A percentile compares a stretch with the other conserved stretches of the same genome.
Conservation (phyloP, 2,113 vertebrate species). For the Notothenia rossii region DNA sequence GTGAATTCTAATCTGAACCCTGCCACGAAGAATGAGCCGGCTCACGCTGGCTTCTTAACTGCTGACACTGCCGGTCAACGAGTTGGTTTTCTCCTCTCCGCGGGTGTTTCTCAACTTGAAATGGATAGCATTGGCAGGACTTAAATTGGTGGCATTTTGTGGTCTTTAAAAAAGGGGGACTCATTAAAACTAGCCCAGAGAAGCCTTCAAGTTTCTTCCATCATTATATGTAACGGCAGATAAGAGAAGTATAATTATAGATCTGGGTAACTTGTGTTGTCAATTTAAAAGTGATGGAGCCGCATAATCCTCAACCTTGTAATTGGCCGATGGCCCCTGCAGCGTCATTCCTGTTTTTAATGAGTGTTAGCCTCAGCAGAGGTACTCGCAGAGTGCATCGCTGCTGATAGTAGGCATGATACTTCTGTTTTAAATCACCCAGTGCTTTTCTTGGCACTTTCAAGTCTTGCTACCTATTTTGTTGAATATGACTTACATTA, state of each 20-base stretch:
- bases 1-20: constrained; percentile 95
- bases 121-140: constrained; percentile 95
- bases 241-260: constrained; percentile 98
- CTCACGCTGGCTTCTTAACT: constrained; percentile 95
- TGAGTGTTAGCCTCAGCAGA: constrained; percentile 89
- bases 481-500: constrained; percentile 34
- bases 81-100: constrained; percentile 88
- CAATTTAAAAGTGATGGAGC: constrained; percentile 96
- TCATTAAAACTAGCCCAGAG: constrained; percentile 94
- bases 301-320: constrained; percentile 88
- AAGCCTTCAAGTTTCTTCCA: constrained; percentile 89
- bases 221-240: constrained; percentile 95
- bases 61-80: constrained; percentile 91
- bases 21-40: constrained; percentile 87
- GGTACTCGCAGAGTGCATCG: constrained; percentile 81
- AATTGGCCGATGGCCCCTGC: constrained; percentile 82
- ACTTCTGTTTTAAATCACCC: constrained; percentile 45
- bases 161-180: constrained; percentile 90
- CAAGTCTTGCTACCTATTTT: constrained; percentile 26
- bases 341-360: constrained; percentile 92
- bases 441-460: constrained; percentile 42
- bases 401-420: constrained; percentile 55
- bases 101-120: constrained; percentile 93
- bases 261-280: constrained; percentile 96
- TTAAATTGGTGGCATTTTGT: constrained; percentile 99